These are phyloP conservation scores for Oryzias melastigma DNA, from an alignment of 2,113 vertebrate species.

Conservation along the genomic window DNA sequence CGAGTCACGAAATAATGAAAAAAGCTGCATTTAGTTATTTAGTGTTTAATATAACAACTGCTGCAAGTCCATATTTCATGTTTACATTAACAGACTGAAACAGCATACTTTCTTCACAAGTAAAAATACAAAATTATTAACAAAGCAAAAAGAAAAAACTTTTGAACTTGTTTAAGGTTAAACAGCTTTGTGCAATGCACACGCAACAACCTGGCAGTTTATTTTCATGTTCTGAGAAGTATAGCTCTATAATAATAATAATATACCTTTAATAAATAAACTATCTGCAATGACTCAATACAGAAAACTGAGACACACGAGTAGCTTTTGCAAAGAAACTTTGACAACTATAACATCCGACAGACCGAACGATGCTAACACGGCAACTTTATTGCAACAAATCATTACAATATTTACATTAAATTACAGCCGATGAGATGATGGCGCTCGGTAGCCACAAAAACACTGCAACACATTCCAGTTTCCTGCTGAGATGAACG, in stretches of 20 bases:
- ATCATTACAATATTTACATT: conserved; percentile 55
- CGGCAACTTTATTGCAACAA: conserved; percentile 34
- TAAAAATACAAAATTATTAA: conserved; percentile 14
- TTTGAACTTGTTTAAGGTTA: conserved; percentile 13
- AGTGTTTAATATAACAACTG: conserved; percentile 44
- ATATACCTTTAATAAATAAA: conserved; percentile 40
- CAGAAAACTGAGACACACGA: conserved; percentile 21
- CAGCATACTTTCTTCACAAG: conserved; percentile 13
- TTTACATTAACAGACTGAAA: conserved; percentile 38
- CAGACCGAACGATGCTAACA: conserved; percentile 35
- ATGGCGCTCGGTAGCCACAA: conserved; percentile 60
- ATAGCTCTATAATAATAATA: conserved; percentile 12
- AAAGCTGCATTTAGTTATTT: conserved; percentile 31
- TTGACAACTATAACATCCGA: conserved; percentile 33
- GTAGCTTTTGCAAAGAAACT: conserved; percentile 33
- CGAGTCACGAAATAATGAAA: neutral
- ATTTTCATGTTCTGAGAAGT: conserved; percentile 18
- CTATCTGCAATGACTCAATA: conserved; percentile 41
- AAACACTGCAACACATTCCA: conserved; percentile 27
- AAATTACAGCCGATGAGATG: conserved; percentile 47
- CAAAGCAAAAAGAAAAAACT: conserved; percentile 10
- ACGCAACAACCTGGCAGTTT: conserved; percentile 15
- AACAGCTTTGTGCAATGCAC: conserved; percentile 34
- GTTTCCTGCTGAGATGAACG: conserved; percentile 16
- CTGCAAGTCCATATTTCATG: conserved; percentile 27